Base-by-base conservation (phyloP, 2,113 vertebrate genomes). In the Daphoenositta chrysoptera region DNA sequence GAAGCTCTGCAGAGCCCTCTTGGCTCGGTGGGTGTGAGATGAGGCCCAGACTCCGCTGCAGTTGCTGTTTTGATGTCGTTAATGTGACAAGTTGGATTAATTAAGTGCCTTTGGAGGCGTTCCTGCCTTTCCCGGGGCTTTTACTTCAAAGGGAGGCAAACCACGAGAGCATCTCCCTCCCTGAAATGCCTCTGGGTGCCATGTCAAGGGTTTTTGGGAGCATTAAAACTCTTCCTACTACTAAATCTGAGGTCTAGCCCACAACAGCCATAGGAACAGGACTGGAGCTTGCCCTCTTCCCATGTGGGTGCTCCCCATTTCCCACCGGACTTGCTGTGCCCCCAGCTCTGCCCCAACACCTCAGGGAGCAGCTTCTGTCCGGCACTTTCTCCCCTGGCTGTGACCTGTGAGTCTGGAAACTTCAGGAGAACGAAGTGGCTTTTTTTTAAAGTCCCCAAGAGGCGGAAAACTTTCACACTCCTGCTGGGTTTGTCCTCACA, bases 81-180 rank as follows among this genome's bases (percentile, higher is more conserved):
- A 65, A 69, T 61, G 81, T 84, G 93, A 90, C 89, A 65, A 79
- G 66, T 6, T 83, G 91, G 82, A 89, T 95, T 92, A 87, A 96
- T 97, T 45, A 75, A 64, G 51, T 87, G 91, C 1, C 0, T 57
- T 85, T 61, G 84, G 87, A 94, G 84, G 40, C 2, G 0, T 79
- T 72, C 73, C 78, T 83, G 71, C 65, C 50, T 56, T 87, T 78
- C 51, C 77, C 19, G 56, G 72, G 72, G 64, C 17, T 81, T 75
- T 40, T 9, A 45, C 89, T 93, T 95, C 95, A 87, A 95, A 96
- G 77, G 35, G 20, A 93, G 65, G 72, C 83, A 68, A 64, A 40
- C 16, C 26, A 50, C 0, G 0, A 65, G 65, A 79, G 37, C 73
- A 87, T 61, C 73, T 90, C 50, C 47, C 40, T 26, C 57, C 44